These are phyloP conservation scores for Bubalus kerabau DNA, from an alignment of 2,113 vertebrate genomes.

Conservation along the genomic window DNA sequence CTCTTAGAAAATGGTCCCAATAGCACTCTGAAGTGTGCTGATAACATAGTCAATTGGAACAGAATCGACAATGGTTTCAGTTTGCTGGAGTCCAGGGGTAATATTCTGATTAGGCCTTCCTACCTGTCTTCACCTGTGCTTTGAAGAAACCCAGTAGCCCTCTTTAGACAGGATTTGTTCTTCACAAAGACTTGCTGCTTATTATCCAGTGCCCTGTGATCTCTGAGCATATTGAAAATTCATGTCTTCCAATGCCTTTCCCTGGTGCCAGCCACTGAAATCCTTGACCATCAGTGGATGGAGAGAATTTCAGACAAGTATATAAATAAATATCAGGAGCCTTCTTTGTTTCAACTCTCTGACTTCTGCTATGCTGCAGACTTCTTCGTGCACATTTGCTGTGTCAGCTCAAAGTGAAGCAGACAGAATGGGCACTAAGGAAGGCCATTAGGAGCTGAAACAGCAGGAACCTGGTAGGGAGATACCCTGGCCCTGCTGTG, in stretches of 20 bases:
- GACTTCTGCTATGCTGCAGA: background rate
- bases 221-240: constrained; percentile 48
- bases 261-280: background rate
- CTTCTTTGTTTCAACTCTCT: constrained; percentile 59
- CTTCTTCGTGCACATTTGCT: background rate
- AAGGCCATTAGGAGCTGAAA: constrained; percentile 27
- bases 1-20: background rate
- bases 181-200: constrained; percentile 30
- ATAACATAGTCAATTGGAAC: background rate
- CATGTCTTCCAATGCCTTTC: constrained; percentile 38
- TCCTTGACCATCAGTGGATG: background rate
- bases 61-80: background rate
- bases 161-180: background rate
- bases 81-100: background rate
- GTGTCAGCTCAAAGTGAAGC: constrained; percentile 14
- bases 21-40: background rate
- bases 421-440: background rate
- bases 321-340: background rate
- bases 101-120: background rate
- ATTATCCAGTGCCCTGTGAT: background rate
- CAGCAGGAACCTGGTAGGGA: background rate
- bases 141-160: background rate
- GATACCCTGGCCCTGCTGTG: background rate
- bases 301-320: constrained; percentile 29
- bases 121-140: background rate